These are phyloP conservation scores for Brachionus paranguensis DNA, from an alignment of 1,140 invertebrate genomes.

Conservation along the genomic window DNA sequence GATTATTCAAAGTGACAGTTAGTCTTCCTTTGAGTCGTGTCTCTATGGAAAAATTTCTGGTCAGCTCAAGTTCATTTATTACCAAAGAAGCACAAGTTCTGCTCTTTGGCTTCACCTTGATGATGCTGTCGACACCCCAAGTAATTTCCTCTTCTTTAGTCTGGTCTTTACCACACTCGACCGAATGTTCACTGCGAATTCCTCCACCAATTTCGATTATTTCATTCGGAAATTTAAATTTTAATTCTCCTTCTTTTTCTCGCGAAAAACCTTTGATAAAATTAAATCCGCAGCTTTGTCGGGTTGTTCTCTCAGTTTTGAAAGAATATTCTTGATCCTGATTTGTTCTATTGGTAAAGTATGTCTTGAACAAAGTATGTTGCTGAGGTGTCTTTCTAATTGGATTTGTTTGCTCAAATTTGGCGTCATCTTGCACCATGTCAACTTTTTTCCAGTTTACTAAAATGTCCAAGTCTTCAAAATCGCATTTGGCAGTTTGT, in stretches of 20 bases:
- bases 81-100: conserved; percentile 55
- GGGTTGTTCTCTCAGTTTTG: conserved; percentile 56
- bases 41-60: conserved; percentile 20
- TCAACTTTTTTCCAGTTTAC: conserved; percentile 54
- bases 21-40: conserved; percentile 6
- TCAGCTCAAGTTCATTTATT: conserved; percentile 28
- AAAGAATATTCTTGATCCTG: conserved; percentile 57
- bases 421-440: conserved; percentile 46
- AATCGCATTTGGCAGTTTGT: conserved; percentile 44
- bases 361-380: conserved; percentile 55
- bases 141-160: conserved; percentile 53
- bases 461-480: conserved; percentile 48
- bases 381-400: conserved; percentile 43
- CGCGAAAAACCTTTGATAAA: conserved; percentile 56
- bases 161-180: conserved; percentile 55
- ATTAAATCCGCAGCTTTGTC: conserved; percentile 51
- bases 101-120: conserved; percentile 52
- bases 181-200: conserved; percentile 57
- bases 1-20: background rate
- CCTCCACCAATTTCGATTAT: conserved; percentile 57
- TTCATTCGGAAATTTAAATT: conserved; percentile 57
- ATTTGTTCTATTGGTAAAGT: conserved; percentile 57
- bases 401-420: conserved; percentile 32
- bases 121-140: conserved; percentile 57
- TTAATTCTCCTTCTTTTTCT: conserved; percentile 56